A percentile compares a stretch with the other conserved stretches of the same genome.
Conservation (phyloP, 2,113 vertebrate species). For the Apodemus speciosus region DNA sequence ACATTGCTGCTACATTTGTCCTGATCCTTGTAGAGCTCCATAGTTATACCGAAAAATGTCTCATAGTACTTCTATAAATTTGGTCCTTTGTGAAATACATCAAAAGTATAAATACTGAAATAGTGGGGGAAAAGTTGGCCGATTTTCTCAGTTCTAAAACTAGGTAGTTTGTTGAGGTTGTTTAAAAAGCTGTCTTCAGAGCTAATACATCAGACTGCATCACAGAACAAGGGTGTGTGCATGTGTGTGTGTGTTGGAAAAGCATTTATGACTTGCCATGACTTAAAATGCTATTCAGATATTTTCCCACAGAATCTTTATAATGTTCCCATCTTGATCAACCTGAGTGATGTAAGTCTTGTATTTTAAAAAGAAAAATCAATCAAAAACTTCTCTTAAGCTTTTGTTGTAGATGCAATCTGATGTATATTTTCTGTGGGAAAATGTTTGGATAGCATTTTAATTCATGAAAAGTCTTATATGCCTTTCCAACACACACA, state of each 20-base stretch:
- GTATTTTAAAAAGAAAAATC: neutral
- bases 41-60: neutral
- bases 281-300: too few relatives aligned
- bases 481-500: neutral
- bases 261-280: too few relatives aligned
- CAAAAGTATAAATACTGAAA: neutral
- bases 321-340: neutral
- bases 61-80: neutral
- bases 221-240: too few relatives aligned
- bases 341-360: neutral
- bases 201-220: too few relatives aligned
- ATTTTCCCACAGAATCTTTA: neutral
- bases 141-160: constrained; percentile 7
- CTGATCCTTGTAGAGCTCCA: neutral
- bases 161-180: neutral
- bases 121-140: neutral
- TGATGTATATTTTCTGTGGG: too few relatives aligned
- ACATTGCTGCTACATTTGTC: neutral
- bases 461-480: neutral
- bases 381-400: neutral
- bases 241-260: too few relatives aligned
- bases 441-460: neutral
- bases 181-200: neutral
- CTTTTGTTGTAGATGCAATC: neutral
- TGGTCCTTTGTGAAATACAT: neutral